These are phyloP conservation scores for Lasioglossum villosulum DNA, from an alignment of 2,888 invertebrate genomes.

Conservation along the genomic window DNA sequence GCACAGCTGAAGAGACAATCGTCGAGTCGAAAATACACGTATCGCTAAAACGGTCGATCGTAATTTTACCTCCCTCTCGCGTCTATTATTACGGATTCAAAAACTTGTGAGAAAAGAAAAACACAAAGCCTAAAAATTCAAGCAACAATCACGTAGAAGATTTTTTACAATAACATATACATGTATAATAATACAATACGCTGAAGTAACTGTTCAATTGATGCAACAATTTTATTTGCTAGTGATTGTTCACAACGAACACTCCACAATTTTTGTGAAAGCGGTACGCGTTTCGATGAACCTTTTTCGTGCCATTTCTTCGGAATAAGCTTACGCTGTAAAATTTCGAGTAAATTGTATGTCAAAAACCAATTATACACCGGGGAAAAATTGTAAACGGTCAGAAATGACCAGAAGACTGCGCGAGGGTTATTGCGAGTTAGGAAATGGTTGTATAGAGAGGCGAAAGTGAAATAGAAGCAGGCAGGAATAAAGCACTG, in stretches of 20 bases:
- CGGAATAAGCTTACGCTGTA: background rate
- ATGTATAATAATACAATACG: background rate
- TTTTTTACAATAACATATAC: too few species aligned
- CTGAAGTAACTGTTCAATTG: background rate
- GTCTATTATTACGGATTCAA: conserved; percentile 52
- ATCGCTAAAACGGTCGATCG: conserved; percentile 36
- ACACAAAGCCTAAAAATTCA: background rate
- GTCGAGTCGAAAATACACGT: conserved; percentile 38
- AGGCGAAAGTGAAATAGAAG: background rate
- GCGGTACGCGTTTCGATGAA: background rate
- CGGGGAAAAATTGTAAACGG: background rate
- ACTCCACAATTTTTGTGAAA: too few species aligned
- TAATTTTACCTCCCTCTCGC: conserved; percentile 21
- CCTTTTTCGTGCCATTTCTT: background rate
- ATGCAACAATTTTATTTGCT: background rate
- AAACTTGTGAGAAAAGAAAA: background rate
- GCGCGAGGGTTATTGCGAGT: background rate
- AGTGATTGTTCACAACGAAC: background rate
- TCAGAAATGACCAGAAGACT: background rate
- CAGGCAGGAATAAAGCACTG: background rate
- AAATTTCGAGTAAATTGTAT: background rate
- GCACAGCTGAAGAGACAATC: conserved; percentile 59
- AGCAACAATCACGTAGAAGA: background rate
- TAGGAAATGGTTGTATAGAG: background rate
- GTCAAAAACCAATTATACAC: background rate